A percentile compares a stretch with the other conserved stretches of the same genome.
Conservation (phyloP, 2,888 invertebrate genomes). For the Zygaena filipendulae region DNA sequence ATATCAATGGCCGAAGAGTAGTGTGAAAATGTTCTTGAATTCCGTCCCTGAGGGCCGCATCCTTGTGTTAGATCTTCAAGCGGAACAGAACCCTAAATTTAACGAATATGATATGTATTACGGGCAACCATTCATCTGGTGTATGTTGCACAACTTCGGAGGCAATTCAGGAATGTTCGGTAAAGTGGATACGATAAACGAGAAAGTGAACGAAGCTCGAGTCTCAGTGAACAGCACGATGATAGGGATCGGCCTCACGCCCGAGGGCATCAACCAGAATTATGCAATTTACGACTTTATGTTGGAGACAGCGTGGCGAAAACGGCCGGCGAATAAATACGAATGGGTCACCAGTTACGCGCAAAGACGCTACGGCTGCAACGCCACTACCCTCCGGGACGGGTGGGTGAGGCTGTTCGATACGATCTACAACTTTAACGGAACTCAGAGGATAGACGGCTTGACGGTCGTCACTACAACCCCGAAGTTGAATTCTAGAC, state of each 20-base stretch:
- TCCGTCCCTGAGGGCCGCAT: constrained; percentile 83
- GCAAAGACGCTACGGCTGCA: constrained; percentile 78
- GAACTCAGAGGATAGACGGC: constrained; percentile 73
- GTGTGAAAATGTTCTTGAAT: constrained; percentile 79
- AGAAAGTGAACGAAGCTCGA: constrained; percentile 72
- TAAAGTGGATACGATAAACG: constrained; percentile 76
- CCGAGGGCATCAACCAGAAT: constrained; percentile 96
- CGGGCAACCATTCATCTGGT: constrained; percentile 97
- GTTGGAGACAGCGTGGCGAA: constrained; percentile 83
- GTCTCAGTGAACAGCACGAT: constrained; percentile 75
- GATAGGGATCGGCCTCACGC: constrained; percentile 91
- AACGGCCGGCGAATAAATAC: constrained; percentile 67
- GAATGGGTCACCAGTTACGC: constrained; percentile 76
- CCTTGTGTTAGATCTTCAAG: constrained; percentile 88
- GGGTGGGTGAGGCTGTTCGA: constrained; percentile 76
- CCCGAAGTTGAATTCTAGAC: constrained; percentile 72
- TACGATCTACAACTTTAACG: constrained; percentile 79
- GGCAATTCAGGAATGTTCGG: constrained; percentile 94
- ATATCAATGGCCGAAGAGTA: constrained; percentile 73
- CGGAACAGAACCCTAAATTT: constrained; percentile 88
- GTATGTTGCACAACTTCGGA: constrained; percentile 97
- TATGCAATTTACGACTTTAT: constrained; percentile 93
- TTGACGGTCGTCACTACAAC: constrained; percentile 78
- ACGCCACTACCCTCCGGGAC: constrained; percentile 46
- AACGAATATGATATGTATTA: constrained; percentile 80